These are phyloP conservation scores for Psittacus erithacus DNA, from an alignment of 2,113 vertebrate genomes.

Conservation along the genomic window DNA sequence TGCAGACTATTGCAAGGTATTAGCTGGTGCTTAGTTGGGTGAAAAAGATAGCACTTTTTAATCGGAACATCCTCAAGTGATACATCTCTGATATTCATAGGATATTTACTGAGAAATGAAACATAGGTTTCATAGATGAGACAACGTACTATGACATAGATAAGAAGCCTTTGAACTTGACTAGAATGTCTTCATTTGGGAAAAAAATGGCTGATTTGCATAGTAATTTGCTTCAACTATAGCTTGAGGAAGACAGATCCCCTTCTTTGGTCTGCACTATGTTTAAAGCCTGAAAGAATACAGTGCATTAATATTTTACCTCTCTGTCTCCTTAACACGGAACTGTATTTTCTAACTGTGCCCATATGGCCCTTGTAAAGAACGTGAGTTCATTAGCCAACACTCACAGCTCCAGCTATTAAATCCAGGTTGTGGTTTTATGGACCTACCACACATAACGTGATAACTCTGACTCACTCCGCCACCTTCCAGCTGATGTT, in stretches of 20 bases:
- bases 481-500: constrained; percentile 9
- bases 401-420: not conserved
- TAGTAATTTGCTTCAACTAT: not conserved
- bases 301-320: not conserved
- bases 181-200: not conserved
- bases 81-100: not conserved
- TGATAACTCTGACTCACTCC: not conserved
- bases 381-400: not conserved
- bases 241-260: not conserved
- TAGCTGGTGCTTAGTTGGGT: not conserved
- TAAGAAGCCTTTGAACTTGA: not conserved
- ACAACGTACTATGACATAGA: not conserved
- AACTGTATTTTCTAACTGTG: not conserved
- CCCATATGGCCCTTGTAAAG: not conserved
- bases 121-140: not conserved
- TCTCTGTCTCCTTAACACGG: not conserved
- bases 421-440: not conserved
- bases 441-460: not conserved
- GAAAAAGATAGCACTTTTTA: not conserved
- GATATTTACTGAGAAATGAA: not conserved
- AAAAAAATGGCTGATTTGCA: not conserved
- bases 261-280: not conserved
- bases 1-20: not conserved
- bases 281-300: not conserved
- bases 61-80: not conserved